Evolutionary conservation across 2,113 vertebrate species (phyloP), one percentile per base, ranked within the genome.

Genomic region (Columba livia): DNA sequence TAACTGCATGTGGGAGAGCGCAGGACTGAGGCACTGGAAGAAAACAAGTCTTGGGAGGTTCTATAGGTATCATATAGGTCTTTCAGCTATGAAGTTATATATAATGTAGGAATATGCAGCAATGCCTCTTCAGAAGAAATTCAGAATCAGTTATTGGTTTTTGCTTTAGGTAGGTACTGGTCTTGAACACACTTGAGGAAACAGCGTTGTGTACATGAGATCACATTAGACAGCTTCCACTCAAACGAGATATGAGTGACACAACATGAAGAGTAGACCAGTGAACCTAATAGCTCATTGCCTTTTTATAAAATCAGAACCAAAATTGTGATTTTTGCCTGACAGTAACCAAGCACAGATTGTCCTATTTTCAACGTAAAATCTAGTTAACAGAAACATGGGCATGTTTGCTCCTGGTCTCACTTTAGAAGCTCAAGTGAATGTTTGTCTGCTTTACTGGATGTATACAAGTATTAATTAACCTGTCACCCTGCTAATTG

Each of bases 321-420:
- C n/a, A 31, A 47, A 90, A 44, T 3, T 61, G 47, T 58, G 36
- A 89, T 91, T 96, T 97, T 97, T 96, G 80, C 71, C 65, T 90
- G 84, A 79, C 71, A 93, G 77, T 94, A 97, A 94, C 84, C 58
- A 96, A 97, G 92, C 51, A 93, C 80, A 81, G 69, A 93, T 51
- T 92, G 86, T 72, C 85, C 73, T 86, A 47, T 78, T 86, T 94
- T 85, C 84, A 71, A 86, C 90, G 82, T 65, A 96, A 97, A 88
- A 87, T 84, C 57, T 47, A 81, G 62, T 77, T 73, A 92, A 88
- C 78, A 87, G 94, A 95, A 94, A 93, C 53, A 89, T 57, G 75
- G 42, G 82, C 11, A 26, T 58, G 34, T 91, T 84, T 94, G 80
- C 73, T 94, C 95, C 57, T 34, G 48, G 70, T 61, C 60, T 81